phyloP scores from a whole-genome alignment of 2,888 invertebrate genomes.

The Pecten maximus region DNA sequence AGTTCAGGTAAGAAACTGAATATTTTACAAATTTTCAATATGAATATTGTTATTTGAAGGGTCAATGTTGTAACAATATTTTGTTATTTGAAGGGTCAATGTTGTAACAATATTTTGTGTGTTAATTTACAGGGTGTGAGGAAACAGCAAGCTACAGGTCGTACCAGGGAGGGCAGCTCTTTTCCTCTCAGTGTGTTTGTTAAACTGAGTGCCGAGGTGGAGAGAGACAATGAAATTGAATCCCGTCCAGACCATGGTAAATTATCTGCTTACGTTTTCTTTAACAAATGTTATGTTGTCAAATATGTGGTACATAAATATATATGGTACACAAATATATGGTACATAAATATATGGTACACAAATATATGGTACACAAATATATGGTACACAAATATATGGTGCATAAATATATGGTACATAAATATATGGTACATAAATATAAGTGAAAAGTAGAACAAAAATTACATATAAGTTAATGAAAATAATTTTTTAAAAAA shows the following conservation, averaged over 20 bases:
- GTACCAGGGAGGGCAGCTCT: slow-evolving; percentile 86
- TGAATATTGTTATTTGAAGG: no score
- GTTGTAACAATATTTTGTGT: background rate
- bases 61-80: background rate
- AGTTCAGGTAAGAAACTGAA: no score
- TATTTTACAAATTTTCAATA: no score
- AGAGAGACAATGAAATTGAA: slow-evolving; percentile 45
- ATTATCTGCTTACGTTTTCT: no score
- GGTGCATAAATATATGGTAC: no score
- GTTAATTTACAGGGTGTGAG: slow-evolving; percentile 81
- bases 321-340: background rate
- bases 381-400: no score
- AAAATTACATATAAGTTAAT: no score
- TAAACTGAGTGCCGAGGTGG: slow-evolving; percentile 59
- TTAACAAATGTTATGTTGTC: background rate
- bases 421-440: no score
- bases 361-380: no score
- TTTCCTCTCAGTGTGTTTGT: slow-evolving; percentile 85
- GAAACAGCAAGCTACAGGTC: slow-evolving; percentile 87
- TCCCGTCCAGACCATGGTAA: background rate
- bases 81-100: background rate
- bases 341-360: no score
- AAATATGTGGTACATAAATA: background rate
- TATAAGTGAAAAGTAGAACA: no score
- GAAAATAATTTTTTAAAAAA: no score